Percentiles rank a stretch among this genome's conserved stretches.
Conservation (phyloP, 1,140 invertebrate genomes). For the Globodera rostochiensis region DNA sequence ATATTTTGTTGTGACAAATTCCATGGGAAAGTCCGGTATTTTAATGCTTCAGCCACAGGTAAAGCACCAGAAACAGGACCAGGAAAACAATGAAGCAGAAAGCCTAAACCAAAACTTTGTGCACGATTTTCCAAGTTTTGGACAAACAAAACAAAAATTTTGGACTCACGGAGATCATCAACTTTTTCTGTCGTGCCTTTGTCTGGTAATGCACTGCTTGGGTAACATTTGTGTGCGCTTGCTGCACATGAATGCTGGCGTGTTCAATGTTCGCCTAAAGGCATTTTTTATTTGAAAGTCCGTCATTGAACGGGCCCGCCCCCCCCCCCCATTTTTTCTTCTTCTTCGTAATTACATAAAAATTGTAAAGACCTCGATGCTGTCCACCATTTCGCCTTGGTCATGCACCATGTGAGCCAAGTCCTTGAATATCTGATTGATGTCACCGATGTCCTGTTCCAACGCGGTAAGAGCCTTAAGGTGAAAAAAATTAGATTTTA, state of each 20-base stretch:
- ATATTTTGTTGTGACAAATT: no score
- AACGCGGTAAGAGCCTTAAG: conserved; percentile 65
- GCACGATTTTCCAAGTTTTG: no score
- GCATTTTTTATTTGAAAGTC: background rate
- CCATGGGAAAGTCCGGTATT: no score
- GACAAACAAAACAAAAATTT: no score
- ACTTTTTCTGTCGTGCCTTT: conserved; percentile 61
- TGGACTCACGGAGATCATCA: conserved; percentile 41
- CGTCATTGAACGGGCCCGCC: background rate
- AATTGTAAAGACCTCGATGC: conserved; percentile 83
- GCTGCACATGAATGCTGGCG: conserved; percentile 69
- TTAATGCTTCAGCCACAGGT: background rate
- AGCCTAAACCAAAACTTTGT: background rate
- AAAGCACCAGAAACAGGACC: background rate
- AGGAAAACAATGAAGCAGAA: background rate
- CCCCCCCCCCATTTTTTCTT: no score
- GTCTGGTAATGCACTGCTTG: conserved; percentile 61
- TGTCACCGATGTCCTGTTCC: conserved; percentile 89
- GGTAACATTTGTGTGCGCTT: conserved; percentile 57
- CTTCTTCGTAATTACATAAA: conserved; percentile 10
- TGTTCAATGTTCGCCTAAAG: conserved; percentile 76
- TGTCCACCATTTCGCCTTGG: conserved; percentile 90
- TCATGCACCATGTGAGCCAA: conserved; percentile 92
- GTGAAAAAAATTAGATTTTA: conserved; percentile 2
- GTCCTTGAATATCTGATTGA: conserved; percentile 98